Evolutionary conservation across 2,113 vertebrate genomes (phyloP).

Genomic region (Urocynchramus pylzowi): DNA sequence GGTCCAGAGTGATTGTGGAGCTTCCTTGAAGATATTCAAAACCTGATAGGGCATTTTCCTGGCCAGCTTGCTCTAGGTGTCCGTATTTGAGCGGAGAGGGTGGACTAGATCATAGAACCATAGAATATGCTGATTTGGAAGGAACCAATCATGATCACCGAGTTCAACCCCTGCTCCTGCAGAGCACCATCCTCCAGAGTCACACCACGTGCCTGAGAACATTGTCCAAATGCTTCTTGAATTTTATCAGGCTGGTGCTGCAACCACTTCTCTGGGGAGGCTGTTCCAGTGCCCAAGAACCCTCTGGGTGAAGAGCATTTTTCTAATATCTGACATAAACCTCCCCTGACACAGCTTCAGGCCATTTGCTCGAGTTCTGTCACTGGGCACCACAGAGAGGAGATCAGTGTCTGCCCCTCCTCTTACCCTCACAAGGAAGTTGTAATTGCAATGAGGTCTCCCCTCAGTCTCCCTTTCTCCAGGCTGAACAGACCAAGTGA

Average conservation of each 20-base stretch:
- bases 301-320: neutral
- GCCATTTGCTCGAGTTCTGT: neutral
- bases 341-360: neutral
- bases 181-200: neutral
- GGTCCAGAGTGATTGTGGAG: neutral
- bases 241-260: neutral
- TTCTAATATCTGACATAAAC: neutral
- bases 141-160: accelerated
- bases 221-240: neutral
- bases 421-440: neutral
- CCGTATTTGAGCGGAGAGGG: neutral
- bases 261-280: neutral
- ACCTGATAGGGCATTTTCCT: neutral
- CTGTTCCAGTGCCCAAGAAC: neutral
- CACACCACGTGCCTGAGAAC: neutral
- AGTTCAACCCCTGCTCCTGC: neutral
- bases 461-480: neutral
- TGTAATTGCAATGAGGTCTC: neutral
- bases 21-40: neutral
- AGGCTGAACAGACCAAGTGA: neutral
- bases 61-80: neutral
- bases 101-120: neutral
- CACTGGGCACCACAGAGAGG: neutral
- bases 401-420: neutral
- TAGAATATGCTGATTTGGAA: neutral